Conservation (phyloP, 2,797 vertebrate genomes). For the Sarcophilus harrisii region DNA sequence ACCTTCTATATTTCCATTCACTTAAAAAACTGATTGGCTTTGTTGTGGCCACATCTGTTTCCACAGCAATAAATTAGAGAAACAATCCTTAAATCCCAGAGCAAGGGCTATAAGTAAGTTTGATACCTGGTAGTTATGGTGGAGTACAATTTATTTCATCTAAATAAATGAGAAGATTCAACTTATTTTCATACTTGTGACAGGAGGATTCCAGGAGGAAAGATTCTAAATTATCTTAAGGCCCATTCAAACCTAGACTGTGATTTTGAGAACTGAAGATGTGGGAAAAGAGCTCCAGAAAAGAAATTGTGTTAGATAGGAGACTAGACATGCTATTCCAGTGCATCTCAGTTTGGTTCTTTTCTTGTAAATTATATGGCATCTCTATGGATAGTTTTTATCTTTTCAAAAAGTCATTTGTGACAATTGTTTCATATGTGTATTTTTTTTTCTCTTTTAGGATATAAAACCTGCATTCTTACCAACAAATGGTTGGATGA, state of each 20-base stretch:
- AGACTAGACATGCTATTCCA: neutral
- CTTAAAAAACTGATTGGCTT: neutral
- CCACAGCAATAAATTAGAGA: neutral
- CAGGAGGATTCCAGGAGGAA: neutral
- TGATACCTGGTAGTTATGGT: neutral
- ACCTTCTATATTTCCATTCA: neutral
- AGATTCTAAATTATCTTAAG: neutral
- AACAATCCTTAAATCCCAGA: neutral
- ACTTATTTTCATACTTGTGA: neutral
- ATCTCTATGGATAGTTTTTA: neutral
- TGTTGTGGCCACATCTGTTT: neutral
- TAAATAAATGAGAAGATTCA: neutral
- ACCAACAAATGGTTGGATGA: slow-evolving; percentile 93
- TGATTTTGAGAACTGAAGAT: neutral
- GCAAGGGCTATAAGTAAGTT: neutral
- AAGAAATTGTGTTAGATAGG: neutral
- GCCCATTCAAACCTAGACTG: neutral
- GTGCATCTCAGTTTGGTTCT: neutral
- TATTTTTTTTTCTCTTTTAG: slow-evolving; percentile 73
- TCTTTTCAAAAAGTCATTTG: neutral
- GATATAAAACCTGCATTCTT: slow-evolving; percentile 88
- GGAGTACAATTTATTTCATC: neutral
- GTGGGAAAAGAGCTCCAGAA: neutral
- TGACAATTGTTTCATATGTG: neutral
- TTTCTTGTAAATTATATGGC: neutral